Percentiles rank a stretch among this genome's conserved stretches.
phyloP scores from a whole-genome alignment of 2,113 vertebrate genomes.

The Peromyscus californicus region DNA sequence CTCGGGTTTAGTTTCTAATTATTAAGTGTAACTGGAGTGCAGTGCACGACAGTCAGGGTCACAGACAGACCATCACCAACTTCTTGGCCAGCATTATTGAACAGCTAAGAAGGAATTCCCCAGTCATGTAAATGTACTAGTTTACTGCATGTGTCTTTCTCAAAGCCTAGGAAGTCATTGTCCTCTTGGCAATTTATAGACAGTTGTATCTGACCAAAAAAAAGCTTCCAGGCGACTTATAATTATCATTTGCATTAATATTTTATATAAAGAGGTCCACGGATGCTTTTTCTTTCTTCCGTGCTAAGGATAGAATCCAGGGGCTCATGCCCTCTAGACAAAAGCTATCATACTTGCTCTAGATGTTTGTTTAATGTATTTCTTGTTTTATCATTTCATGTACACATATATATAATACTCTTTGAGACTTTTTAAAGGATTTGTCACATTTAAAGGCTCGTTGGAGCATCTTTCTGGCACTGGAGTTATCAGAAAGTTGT shows the following conservation, averaged over 20 bases:
- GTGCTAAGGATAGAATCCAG: not conserved
- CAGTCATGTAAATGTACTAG: not conserved
- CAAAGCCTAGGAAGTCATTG: not conserved
- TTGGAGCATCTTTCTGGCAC: not conserved
- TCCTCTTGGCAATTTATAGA: not conserved
- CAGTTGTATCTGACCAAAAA: not conserved
- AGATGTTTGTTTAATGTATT: not conserved
- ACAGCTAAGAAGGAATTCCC: not conserved
- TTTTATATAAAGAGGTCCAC: not conserved
- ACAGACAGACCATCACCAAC: not conserved
- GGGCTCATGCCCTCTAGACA: not conserved
- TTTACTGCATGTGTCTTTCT: not conserved
- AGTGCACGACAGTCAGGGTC: too few relatives aligned
- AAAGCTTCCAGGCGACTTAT: not conserved
- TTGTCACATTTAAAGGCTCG: not conserved
- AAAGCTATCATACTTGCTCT: not conserved
- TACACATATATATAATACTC: not conserved
- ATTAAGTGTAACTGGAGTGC: not conserved
- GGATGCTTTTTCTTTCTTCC: not conserved
- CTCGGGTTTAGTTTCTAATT: not conserved
- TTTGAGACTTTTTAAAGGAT: not conserved
- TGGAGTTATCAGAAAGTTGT: too few relatives aligned
- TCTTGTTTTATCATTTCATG: not conserved
- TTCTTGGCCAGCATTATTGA: not conserved
- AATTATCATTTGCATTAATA: not conserved